Conservation (phyloP, 2,888 invertebrate genomes). For the Drosophila paucipuncta region DNA sequence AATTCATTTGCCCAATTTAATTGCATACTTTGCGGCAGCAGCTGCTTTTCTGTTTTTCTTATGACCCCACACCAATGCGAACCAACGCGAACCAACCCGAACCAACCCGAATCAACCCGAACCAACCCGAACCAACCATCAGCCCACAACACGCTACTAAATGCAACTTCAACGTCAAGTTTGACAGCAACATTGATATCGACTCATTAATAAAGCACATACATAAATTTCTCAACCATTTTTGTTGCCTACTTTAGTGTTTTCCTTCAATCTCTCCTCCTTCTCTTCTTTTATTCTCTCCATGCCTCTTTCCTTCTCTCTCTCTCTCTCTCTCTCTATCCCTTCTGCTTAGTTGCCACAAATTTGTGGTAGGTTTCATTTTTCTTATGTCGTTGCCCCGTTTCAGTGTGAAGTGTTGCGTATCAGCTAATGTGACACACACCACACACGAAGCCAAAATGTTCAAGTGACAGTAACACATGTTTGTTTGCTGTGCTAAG, state of each 20-base stretch:
- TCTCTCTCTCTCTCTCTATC: no score
- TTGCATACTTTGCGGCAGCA: constrained; percentile 59
- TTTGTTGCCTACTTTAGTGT: constrained; percentile 42
- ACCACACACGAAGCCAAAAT: constrained; percentile 18
- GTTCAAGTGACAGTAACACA: constrained; percentile 63
- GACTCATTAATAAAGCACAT: constrained; percentile 67
- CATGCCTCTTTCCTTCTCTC: neutral
- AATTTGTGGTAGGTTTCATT: constrained; percentile 36
- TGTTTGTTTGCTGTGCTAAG: constrained; percentile 67
- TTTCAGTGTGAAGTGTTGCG: constrained; percentile 80
- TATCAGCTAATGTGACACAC: constrained; percentile 79
- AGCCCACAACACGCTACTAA: constrained; percentile 1
- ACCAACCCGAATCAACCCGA: neutral
- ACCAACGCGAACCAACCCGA: neutral
- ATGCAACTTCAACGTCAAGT: constrained; percentile 38
- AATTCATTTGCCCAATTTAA: constrained; percentile 63
- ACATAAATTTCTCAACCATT: constrained; percentile 36
- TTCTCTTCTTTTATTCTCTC: neutral
- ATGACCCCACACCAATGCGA: neutral
- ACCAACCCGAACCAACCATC: neutral
- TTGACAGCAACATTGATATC: constrained; percentile 31
- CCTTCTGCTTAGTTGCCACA: constrained; percentile 10
- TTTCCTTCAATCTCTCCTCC: neutral
- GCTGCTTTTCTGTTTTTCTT: constrained; percentile 47
- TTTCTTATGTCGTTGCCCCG: constrained; percentile 50